These are phyloP conservation scores for Drosophila parthenogenetica DNA, from an alignment of 2,888 invertebrate genomes.

Conservation along the genomic window DNA sequence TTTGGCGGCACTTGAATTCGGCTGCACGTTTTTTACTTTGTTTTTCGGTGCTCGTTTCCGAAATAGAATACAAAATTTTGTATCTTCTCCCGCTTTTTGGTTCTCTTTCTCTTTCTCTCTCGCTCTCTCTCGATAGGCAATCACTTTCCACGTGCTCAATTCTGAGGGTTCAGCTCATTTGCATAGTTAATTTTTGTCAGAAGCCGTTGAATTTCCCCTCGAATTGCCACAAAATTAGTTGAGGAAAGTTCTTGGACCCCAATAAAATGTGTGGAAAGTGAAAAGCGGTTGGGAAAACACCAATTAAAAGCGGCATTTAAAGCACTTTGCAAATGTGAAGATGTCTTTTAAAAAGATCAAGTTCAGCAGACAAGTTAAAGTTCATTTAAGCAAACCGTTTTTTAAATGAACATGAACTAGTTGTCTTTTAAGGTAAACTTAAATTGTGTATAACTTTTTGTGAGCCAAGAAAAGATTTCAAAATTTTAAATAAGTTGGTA, in stretches of 20 bases:
- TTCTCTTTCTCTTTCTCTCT: neutral
- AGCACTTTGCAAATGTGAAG: constrained; percentile 7
- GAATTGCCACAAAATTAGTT: constrained; percentile 15
- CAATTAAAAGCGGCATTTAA: constrained; percentile 17
- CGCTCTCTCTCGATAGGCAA: constrained; percentile 51
- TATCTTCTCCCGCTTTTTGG: neutral
- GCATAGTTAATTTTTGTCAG: constrained; percentile 63
- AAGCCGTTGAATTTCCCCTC: constrained; percentile 15
- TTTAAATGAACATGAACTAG: neutral
- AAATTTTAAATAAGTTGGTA: too few relatives aligned
- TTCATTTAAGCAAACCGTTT: neutral
- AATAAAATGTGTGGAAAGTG: constrained; percentile 50
- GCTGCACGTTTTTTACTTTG: constrained; percentile 25
- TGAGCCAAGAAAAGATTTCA: too few relatives aligned
- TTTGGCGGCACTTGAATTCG: constrained; percentile 12
- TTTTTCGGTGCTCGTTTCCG: constrained; percentile 7
- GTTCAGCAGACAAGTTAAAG: constrained; percentile 12
- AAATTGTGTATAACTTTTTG: too few relatives aligned
- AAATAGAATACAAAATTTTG: constrained; percentile 37
- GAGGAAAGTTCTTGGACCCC: constrained; percentile 34
- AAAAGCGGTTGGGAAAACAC: constrained; percentile 34
- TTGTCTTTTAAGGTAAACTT: neutral
- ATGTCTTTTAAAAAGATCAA: constrained; percentile 5
- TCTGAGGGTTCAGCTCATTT: constrained; percentile 54
- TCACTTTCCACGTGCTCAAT: constrained; percentile 74